Base-by-base conservation (phyloP, 2,113 vertebrate species). In the Lasiurus cinereus region DNA sequence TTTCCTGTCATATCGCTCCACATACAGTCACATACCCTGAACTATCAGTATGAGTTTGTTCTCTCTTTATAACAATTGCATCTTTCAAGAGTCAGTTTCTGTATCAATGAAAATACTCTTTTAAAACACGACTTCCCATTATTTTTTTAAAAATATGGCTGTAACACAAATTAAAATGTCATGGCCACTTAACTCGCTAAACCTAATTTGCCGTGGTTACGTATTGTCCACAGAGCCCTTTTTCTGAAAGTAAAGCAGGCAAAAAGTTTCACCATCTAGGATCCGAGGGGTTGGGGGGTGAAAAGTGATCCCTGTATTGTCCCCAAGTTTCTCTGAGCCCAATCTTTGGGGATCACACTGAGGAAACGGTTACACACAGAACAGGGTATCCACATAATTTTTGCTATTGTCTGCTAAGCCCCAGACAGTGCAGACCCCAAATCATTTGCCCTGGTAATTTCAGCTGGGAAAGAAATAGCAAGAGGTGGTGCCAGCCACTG, bases 261-360 rank as follows among this genome's bases (percentile, higher is more conserved):
- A 12, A 6, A 36, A 59, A 36, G 22, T 56, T 22, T 66, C 50
- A 21, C 18, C 19, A 8, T 36, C 7, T 39, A 31, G 39, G 13
- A 3, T 24, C n/a, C 2, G 13, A 15, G 19, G 2, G 1, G 33
- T 1, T 8, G 0, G 3, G 24, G 59, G 24, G 4, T 64, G 19
- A 21, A 72, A 74, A 3, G 7, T n/a, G 39, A 18, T 59, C 3
- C 2, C 21, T 43, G 27, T 4, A 0, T 52, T 59, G 0, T 69
- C 52, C 15, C 19, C 14, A 29, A n/a, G 14, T 6, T 16, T 79
- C 9, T 21, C n/a, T 31, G 27, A 88, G 22, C 24, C 31, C 24
- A 24, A 0, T 70, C 1, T 69, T 27, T 12, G 39, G 29, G 5
- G 9, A 19, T 50, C 1, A 27, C 79, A 10, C 11, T 19, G 3